These are phyloP conservation scores for Nomada ruficornis DNA, from an alignment of 2,888 invertebrate genomes.

Conservation along the genomic window DNA sequence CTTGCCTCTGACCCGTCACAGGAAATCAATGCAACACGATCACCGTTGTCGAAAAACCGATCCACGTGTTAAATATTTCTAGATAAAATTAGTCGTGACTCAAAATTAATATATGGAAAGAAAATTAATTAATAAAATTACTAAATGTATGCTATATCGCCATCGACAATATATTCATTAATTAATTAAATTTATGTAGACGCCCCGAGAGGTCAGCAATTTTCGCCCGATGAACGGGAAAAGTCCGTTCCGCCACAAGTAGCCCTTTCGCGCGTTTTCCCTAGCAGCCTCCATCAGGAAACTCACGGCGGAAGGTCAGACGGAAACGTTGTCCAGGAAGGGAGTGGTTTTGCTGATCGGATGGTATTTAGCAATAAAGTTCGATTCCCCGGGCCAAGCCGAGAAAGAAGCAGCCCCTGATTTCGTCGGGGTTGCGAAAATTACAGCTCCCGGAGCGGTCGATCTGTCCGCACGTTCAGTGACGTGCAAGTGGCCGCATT, in stretches of 20 bases:
- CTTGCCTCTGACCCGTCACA: neutral
- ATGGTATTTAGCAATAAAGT: slow-evolving; percentile 84
- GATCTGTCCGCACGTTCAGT: slow-evolving; percentile 48
- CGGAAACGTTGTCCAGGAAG: slow-evolving; percentile 30
- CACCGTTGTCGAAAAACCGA: too few relatives aligned
- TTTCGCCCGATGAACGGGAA: slow-evolving; percentile 2
- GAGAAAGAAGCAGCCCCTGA: slow-evolving; percentile 83
- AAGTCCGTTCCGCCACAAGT: slow-evolving; percentile 39
- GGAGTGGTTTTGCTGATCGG: slow-evolving; percentile 83
- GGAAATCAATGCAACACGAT: slow-evolving; percentile 7
- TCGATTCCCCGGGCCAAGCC: slow-evolving; percentile 78
- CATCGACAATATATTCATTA: neutral
- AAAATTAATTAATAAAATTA: neutral
- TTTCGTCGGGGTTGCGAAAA: slow-evolving; percentile 83
- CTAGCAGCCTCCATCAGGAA: slow-evolving; percentile 37
- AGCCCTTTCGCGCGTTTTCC: slow-evolving; percentile 52
- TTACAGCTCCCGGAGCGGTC: slow-evolving; percentile 76
- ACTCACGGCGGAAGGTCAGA: slow-evolving; percentile 40
- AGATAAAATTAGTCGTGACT: too few relatives aligned
- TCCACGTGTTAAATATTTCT: too few relatives aligned
- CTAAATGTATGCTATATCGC: neutral
- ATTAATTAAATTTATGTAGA: slow-evolving; percentile 1
- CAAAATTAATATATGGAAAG: neutral
- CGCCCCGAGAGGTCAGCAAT: slow-evolving; percentile 13
- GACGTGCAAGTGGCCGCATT: slow-evolving; percentile 75